Base-by-base conservation (phyloP, 2,888 invertebrate genomes). In the Leuctra nigra region DNA sequence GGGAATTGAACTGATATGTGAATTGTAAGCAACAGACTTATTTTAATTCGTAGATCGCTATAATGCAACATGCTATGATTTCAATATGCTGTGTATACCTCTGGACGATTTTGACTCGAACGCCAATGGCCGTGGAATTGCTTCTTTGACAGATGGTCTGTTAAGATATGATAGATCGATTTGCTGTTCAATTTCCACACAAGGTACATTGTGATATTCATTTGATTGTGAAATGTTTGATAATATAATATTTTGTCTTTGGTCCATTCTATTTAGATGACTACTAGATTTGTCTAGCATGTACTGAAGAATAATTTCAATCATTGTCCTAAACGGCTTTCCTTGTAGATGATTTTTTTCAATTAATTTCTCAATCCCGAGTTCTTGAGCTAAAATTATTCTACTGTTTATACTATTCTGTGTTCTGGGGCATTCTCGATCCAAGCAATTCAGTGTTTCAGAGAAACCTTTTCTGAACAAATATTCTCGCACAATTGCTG, bases 261-360 rank as follows among this genome's bases (percentile, higher is more conserved):
- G 6, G 11, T 29, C 7, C 29, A 11, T 11, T 29, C 6, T 6
- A 6, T 29, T 29, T 29, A 7, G 29, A 29, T 7, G 29, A 29
- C 6, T 29, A 11, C 29, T 33, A n/a, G 41, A 39, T 24, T 38
- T 36, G 3, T 58, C 56, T 46, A 66, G 35, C 53, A 68, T 64
- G 56, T 62, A 60, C 59, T 67, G 64, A 9, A 67, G 63, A 35
- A 70, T 66, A 4, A 69, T 64, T 64, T 70, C 70, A 29, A 70
- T 58, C 66, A 70, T 69, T 13, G 68, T 63, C 60, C 66, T 63
- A n/a, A 68, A 58, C 2, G 69, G 69, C 3, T 63, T 55, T 2
- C 59, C 53, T 50, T 65, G 64, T 33, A 66, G 67, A 67, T 69
- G 58, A 46, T 60, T 60, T 24, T 48, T 46, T 24, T 36, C 53